Conservation (phyloP, 2,888 invertebrate species). For the Rhingia campestris region DNA sequence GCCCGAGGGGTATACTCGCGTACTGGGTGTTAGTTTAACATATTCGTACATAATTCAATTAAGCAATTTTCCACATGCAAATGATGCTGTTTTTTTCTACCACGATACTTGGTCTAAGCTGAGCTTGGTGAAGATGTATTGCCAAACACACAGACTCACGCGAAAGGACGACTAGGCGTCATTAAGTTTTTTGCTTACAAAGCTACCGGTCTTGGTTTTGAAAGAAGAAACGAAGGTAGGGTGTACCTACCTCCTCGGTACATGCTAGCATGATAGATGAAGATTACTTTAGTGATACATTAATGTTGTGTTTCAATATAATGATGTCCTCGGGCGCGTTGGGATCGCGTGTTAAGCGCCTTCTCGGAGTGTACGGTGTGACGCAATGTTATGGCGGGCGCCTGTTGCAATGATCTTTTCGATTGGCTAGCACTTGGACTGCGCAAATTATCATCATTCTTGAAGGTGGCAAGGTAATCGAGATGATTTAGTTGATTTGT, state of each 20-base stretch:
- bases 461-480: constrained; percentile 61
- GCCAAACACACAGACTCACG: constrained; percentile 24
- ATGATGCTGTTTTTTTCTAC: constrained; percentile 14
- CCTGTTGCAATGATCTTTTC: constrained; percentile 54
- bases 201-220: constrained; percentile 49
- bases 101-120: constrained; percentile 18
- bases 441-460: constrained; percentile 42
- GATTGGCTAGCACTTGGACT: constrained; percentile 30
- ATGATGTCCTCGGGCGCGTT: constrained; percentile 68
- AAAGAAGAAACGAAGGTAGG: constrained; percentile 30
- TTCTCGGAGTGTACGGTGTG: constrained; percentile 38
- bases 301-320: constrained; percentile 66
- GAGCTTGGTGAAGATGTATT: constrained; percentile 22
- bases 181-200: constrained; percentile 21
- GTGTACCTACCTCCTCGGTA: constrained; percentile 8
- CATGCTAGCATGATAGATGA: constrained; percentile 61
- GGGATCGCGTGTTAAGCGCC: constrained; percentile 58
- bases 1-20: constrained; percentile 28
- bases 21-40: constrained; percentile 51
- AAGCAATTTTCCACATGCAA: constrained; percentile 68
- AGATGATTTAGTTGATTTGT: constrained; percentile 44
- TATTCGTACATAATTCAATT: constrained; percentile 55
- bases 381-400: constrained; percentile 45
- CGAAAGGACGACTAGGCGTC: constrained; percentile 57
- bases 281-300: constrained; percentile 70